Conservation (phyloP, 2,888 invertebrate species). For the Mechanitis messenoides region DNA sequence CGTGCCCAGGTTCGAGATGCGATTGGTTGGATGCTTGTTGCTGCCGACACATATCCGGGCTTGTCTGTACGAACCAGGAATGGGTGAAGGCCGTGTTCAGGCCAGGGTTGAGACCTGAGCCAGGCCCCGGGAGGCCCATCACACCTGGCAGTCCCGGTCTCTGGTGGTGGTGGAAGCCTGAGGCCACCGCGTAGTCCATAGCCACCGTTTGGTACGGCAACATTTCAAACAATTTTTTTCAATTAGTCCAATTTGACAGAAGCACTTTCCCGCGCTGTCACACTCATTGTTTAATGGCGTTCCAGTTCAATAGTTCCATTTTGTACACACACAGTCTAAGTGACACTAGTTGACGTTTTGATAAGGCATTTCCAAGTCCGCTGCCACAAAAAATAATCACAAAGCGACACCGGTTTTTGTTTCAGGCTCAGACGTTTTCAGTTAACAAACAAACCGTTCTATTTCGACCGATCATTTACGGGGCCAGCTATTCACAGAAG, state of each 20-base stretch:
- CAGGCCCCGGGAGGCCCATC: slow-evolving; percentile 76
- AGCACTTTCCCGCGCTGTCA: slow-evolving; percentile 41
- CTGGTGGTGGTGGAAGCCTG: slow-evolving; percentile 74
- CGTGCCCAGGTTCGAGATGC: slow-evolving; percentile 96
- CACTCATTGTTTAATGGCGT: slow-evolving; percentile 44
- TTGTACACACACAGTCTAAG: slow-evolving; percentile 28
- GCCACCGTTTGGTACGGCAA: slow-evolving; percentile 92
- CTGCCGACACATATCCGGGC: slow-evolving; percentile 93
- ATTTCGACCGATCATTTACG: slow-evolving; percentile 66
- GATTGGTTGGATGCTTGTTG: slow-evolving; percentile 84
- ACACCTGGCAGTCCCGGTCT: slow-evolving; percentile 70
- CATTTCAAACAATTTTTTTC: slow-evolving; percentile 71
- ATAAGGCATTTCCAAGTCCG: slow-evolving; percentile 25
- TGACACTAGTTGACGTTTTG: slow-evolving; percentile 32
- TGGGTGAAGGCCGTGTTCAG: slow-evolving; percentile 89
- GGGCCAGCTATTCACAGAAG: slow-evolving; percentile 69
- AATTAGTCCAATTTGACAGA: slow-evolving; percentile 25
- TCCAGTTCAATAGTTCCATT: slow-evolving; percentile 45
- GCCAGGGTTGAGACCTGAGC: slow-evolving; percentile 69
- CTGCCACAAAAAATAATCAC: slow-evolving; percentile 33
- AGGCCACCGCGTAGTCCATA: slow-evolving; percentile 86
- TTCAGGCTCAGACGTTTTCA: slow-evolving; percentile 51
- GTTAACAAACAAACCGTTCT: slow-evolving; percentile 67
- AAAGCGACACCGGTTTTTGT: slow-evolving; percentile 26
- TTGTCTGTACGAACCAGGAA: slow-evolving; percentile 94